Conservation (phyloP, 1,140 invertebrate species). For the Cherax destructor region DNA sequence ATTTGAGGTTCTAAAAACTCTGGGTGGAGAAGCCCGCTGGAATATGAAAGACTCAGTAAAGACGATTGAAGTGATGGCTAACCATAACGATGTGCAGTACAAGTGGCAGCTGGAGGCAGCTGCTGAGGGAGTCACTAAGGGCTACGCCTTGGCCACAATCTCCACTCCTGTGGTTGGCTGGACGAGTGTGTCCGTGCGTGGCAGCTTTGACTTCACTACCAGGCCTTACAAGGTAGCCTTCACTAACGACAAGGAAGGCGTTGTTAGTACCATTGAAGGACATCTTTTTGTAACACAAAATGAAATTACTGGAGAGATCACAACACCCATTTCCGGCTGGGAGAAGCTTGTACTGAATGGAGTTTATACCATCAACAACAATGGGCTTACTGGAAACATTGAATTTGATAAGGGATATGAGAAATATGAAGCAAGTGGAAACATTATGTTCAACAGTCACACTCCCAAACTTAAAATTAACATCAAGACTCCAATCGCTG, state of each 20-base stretch:
- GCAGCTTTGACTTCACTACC: conserved; percentile 12
- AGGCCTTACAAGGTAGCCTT: conserved; percentile 22
- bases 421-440: conserved; percentile 23
- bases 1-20: conserved; percentile 3
- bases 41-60: conserved; percentile 13
- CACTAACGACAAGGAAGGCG: conserved; percentile 32
- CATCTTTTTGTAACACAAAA: background rate
- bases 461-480: conserved; percentile 35
- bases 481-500: conserved; percentile 36
- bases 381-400: background rate
- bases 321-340: conserved; percentile 44
- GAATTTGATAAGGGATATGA: conserved; percentile 1
- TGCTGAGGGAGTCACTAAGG: conserved; percentile 28
- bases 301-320: conserved; percentile 17
- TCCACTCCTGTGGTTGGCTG: conserved; percentile 35
- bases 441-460: conserved; percentile 13
- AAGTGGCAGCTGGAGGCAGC: conserved; percentile 37
- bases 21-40: conserved; percentile 26
- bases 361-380: background rate
- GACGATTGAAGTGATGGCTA: conserved; percentile 5
- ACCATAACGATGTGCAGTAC: conserved; percentile 30
- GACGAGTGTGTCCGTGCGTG: conserved; percentile 15
- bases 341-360: conserved; percentile 39
- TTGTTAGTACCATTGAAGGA: conserved; percentile 19
- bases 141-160: background rate